Conservation (phyloP, 2,888 invertebrate species). For the Plutella xylostella region DNA sequence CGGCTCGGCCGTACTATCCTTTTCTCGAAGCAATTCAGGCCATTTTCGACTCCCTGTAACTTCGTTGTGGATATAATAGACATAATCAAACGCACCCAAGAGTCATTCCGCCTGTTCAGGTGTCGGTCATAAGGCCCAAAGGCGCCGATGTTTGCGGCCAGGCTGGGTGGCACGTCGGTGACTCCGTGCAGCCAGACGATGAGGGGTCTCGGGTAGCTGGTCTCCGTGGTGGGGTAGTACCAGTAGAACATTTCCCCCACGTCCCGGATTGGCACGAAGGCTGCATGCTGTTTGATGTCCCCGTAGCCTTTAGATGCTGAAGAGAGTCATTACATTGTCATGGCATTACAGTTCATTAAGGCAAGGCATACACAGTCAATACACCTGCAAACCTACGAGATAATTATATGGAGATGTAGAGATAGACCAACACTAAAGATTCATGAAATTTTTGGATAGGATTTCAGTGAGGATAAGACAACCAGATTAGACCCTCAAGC, state of each 20-base stretch:
- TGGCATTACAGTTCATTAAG: no score
- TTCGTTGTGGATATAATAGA: background rate
- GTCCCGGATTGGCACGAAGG: slow-evolving; percentile 75
- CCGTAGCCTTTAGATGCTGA: slow-evolving; percentile 41
- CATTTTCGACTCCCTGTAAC: background rate
- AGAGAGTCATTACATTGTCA: no score
- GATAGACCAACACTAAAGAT: no score
- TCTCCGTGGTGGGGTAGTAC: slow-evolving; percentile 79
- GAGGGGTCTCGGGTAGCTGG: slow-evolving; percentile 72
- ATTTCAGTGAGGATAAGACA: no score
- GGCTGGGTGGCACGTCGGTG: slow-evolving; percentile 81
- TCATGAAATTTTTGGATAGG: no score
- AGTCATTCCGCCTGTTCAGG: slow-evolving; percentile 71
- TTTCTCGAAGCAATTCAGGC: no score
- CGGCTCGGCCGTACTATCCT: no score
- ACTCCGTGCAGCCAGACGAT: slow-evolving; percentile 92
- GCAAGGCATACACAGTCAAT: no score
- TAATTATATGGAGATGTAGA: no score
- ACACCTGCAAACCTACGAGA: no score
- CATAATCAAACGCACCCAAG: slow-evolving; percentile 74
- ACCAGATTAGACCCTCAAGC: no score
- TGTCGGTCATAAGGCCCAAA: slow-evolving; percentile 80
- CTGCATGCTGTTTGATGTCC: slow-evolving; percentile 77
- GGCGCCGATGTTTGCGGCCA: slow-evolving; percentile 88
- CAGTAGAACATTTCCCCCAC: slow-evolving; percentile 89